Percentiles rank a stretch among this genome's conserved stretches.
phyloP scores from a whole-genome alignment of 35 echinoderm and acorn worm genomes.

The Acanthaster planci region DNA sequence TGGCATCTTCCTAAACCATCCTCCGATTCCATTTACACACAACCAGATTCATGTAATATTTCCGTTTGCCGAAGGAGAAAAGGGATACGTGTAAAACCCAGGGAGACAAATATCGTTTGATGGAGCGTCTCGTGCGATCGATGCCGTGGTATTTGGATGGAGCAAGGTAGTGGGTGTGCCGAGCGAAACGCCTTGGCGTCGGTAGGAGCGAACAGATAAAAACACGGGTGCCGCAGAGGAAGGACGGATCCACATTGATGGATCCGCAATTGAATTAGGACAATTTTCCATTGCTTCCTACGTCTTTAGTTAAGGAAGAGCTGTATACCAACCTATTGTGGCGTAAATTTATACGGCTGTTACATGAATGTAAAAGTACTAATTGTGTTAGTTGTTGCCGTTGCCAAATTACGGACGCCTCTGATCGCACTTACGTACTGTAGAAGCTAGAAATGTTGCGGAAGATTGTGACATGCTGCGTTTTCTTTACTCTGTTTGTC shows the following conservation, averaged over 20 bases:
- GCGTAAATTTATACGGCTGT: background rate
- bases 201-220: background rate
- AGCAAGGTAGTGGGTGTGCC: background rate
- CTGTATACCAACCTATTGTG: background rate
- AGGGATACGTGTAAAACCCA: background rate
- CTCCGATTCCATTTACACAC: too few relatives aligned
- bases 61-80: too few relatives aligned
- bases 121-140: background rate
- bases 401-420: too few relatives aligned
- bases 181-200: conserved; percentile 1
- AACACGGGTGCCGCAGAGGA: background rate
- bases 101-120: conserved; percentile 7
- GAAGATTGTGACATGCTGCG: too few relatives aligned
- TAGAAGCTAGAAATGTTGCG: too few relatives aligned
- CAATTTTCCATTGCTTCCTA: background rate
- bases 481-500: too few relatives aligned
- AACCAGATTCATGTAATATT: too few relatives aligned
- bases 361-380: background rate
- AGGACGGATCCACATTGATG: conserved; percentile 5
- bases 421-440: too few relatives aligned
- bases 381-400: too few relatives aligned
- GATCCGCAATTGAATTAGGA: conserved; percentile 15
- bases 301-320: background rate
- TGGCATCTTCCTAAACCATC: too few relatives aligned
- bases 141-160: conserved; percentile 1